Base-by-base conservation (phyloP, 2,888 invertebrate species). In the Caenorhabditis panamensis region DNA sequence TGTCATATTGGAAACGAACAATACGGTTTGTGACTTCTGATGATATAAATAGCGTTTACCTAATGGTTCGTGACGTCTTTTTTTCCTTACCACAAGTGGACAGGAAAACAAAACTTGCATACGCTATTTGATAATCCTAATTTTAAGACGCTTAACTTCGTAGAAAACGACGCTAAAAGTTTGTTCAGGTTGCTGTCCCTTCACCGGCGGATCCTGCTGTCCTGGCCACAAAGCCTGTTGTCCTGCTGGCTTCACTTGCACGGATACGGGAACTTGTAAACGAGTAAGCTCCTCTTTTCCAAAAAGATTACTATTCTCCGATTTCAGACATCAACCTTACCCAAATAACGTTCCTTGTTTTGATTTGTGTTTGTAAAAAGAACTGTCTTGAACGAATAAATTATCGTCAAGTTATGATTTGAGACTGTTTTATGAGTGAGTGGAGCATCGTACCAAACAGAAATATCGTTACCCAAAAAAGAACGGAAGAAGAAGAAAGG, bases 141-240 rank as follows among this genome's bases (percentile, higher is more conserved):
- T n/a, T n/a, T n/a, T n/a, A n/a, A n/a, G n/a, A n/a, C n/a, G n/a
- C n/a, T n/a, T n/a, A n/a, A n/a, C n/a, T n/a, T n/a, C n/a, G n/a
- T n/a, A n/a, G n/a, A n/a, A n/a, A n/a, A n/a, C n/a, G n/a, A n/a
- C n/a, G n/a, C n/a, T 31, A 31, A 9, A 31, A 9, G 5, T 31
- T 31, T 13, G 5, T 77, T 16, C 53, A 84, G 84, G 82, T 18
- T 84, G 84, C 61, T 84, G 84, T 56, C 84, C 84, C 11, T 84
- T 83, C 64, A 73, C 82, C 8, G 64, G 44, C 16, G 84, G 79
- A 16, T 67, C 53, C 0, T 84, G 84, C 22, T 84, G 84, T 44
- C 76, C 81, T 1, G 64, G 64, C 1, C 36, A 41, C 5, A 41
- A 44, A 18, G 44, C 26, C 11, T 84, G 84, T 37, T 84, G 84